Conservation (phyloP, 2,113 vertebrate species). For the Gracilinanus agilis region DNA sequence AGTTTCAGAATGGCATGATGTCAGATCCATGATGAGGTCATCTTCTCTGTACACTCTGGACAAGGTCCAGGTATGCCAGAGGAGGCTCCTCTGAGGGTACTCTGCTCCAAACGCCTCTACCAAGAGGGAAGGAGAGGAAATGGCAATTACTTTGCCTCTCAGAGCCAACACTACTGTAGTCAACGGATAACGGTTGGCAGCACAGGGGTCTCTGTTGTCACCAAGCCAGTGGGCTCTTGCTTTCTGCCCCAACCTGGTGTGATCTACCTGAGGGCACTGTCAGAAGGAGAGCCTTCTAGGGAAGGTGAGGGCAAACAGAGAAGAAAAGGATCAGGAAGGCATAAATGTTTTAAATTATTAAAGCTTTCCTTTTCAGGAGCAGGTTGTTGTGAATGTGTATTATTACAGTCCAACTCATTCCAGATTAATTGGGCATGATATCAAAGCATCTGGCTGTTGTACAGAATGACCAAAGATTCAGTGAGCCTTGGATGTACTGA, state of each 20-base stretch:
- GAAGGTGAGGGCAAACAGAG: conserved; percentile 35
- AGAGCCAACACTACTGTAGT: conserved; percentile 78
- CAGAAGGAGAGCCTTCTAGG: conserved; percentile 56
- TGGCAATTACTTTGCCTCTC: conserved; percentile 29
- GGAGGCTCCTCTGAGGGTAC: neutral
- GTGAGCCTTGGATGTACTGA: conserved; percentile 77
- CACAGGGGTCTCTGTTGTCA: conserved; percentile 78
- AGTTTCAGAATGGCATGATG: neutral
- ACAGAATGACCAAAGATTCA: conserved; percentile 70
- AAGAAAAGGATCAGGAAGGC: conserved; percentile 56
- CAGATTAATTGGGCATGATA: conserved; percentile 84
- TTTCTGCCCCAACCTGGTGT: conserved; percentile 75
- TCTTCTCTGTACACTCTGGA: neutral
- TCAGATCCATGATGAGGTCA: neutral
- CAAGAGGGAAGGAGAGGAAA: neutral
- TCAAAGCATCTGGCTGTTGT: conserved; percentile 82
- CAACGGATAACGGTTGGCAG: conserved; percentile 81
- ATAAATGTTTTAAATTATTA: neutral
- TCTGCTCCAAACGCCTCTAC: neutral
- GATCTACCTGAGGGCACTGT: conserved; percentile 81
- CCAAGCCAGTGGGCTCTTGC: conserved; percentile 73
- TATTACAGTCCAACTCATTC: conserved; percentile 76
- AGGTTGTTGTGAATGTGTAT: conserved; percentile 68
- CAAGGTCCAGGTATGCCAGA: neutral
- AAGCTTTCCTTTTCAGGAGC: conserved; percentile 57